Percentiles rank a stretch among this genome's conserved stretches.
These are phyloP conservation scores for Potamarius usumacintae DNA, from an alignment of 2,113 vertebrate genomes.

Conservation along the genomic window DNA sequence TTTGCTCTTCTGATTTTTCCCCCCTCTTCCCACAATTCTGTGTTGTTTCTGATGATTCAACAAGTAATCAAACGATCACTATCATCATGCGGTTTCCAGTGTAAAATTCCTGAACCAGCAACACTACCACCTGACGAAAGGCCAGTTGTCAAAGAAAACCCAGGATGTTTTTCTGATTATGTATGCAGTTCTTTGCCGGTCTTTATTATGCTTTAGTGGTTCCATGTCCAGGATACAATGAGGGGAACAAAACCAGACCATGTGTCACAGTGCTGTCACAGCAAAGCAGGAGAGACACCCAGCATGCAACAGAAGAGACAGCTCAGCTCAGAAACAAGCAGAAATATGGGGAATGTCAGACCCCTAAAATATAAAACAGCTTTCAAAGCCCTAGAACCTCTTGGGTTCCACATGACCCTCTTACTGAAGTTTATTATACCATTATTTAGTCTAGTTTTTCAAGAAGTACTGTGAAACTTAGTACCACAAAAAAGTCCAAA, in stretches of 20 bases:
- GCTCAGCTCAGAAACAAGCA: conserved; percentile 57
- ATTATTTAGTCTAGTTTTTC: neutral
- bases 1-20: neutral
- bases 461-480: neutral
- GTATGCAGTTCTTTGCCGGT: conserved; percentile 67
- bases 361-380: conserved; percentile 14
- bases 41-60: neutral
- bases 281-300: conserved; percentile 44
- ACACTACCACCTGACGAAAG: neutral
- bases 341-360: conserved; percentile 51
- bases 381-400: neutral
- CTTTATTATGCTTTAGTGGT: conserved; percentile 59
- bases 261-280: conserved; percentile 45
- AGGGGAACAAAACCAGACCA: conserved; percentile 53
- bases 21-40: neutral
- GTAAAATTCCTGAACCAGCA: conserved; percentile 28
- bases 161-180: conserved; percentile 65
- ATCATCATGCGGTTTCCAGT: conserved; percentile 24
- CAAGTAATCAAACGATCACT: neutral
- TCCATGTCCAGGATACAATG: conserved; percentile 61
- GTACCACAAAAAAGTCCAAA: neutral
- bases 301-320: conserved; percentile 57
- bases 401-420: neutral
- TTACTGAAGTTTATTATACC: neutral
- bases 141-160: conserved; percentile 59